phyloP scores from a whole-genome alignment of 2,797 vertebrate genomes.

The Intellagama lesueurii region DNA sequence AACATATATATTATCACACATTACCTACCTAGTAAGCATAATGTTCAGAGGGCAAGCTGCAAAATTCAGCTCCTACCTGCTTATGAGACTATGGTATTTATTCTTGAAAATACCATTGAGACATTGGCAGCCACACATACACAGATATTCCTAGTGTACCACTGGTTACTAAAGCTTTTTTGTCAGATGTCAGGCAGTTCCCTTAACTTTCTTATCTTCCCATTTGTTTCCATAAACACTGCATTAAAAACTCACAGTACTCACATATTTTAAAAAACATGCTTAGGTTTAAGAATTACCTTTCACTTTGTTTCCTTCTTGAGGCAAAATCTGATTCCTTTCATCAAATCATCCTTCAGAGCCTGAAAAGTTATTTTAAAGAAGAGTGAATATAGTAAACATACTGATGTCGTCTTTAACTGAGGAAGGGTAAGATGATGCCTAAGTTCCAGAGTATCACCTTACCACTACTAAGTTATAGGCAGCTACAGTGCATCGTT shows the following conservation, averaged over 20 bases:
- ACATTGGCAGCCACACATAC: not conserved
- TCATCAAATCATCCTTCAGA: no score
- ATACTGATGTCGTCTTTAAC: no score
- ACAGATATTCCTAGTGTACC: not conserved
- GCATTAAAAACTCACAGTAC: conserved; percentile 2
- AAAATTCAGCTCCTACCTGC: conserved; percentile 11
- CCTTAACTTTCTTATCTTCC: conserved; percentile 7
- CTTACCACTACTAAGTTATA: not conserved
- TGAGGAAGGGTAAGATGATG: no score
- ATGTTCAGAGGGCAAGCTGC: not conserved
- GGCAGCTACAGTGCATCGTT: no score
- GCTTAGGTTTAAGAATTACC: conserved; percentile 20
- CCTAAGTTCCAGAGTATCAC: not conserved
- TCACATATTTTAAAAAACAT: conserved; percentile 20
- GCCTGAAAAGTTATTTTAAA: no score
- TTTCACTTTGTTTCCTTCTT: not conserved
- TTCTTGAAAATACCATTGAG: conserved; percentile 8
- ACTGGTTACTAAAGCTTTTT: conserved; percentile 8
- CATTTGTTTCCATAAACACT: conserved; percentile 27
- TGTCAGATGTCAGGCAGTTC: not conserved
- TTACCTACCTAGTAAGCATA: not conserved
- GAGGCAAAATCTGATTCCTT: conserved; percentile 19
- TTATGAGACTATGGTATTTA: not conserved
- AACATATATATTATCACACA: not conserved
- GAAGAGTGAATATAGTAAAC: no score